phyloP scores from a whole-genome alignment of 2,888 invertebrate species.

The Drosophila prolongata region DNA sequence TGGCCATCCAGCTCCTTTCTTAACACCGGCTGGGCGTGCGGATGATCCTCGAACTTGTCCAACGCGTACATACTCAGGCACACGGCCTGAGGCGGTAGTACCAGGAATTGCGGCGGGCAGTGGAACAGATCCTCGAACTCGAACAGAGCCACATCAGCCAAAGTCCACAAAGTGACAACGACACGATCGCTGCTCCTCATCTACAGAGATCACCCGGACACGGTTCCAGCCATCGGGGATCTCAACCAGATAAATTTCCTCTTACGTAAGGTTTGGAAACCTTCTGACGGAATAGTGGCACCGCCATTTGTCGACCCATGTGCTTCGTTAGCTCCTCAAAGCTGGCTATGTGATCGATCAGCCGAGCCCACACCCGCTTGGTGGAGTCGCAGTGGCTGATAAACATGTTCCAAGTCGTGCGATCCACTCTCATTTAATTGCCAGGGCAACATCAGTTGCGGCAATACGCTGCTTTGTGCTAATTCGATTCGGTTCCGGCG shows the following conservation, averaged over 20 bases:
- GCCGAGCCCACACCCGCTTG: slow-evolving; percentile 88
- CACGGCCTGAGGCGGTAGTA: slow-evolving; percentile 90
- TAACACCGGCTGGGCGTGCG: slow-evolving; percentile 81
- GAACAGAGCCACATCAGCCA: slow-evolving; percentile 89
- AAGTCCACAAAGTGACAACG: slow-evolving; percentile 90
- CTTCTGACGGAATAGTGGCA: slow-evolving; percentile 62
- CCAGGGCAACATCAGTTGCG: slow-evolving; percentile 63
- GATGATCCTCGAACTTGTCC: slow-evolving; percentile 87
- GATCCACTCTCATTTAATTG: slow-evolving; percentile 26
- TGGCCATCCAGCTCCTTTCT: slow-evolving; percentile 85
- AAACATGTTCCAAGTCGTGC: slow-evolving; percentile 86
- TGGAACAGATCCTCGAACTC: slow-evolving; percentile 85
- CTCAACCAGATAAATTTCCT: slow-evolving; percentile 82
- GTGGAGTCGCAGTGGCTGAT: slow-evolving; percentile 87
- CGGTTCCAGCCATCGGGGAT: slow-evolving; percentile 86
- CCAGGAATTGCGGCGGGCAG: slow-evolving; percentile 87
- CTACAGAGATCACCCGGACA: slow-evolving; percentile 85
- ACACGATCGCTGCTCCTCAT: slow-evolving; percentile 84
- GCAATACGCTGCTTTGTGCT: slow-evolving; percentile 22
- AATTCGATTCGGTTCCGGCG: not conserved
- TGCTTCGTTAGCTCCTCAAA: slow-evolving; percentile 85
- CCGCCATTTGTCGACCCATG: slow-evolving; percentile 84
- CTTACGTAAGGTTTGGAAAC: slow-evolving; percentile 61
- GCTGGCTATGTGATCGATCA: slow-evolving; percentile 88
- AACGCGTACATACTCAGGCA: slow-evolving; percentile 89